Evolutionary conservation across 2,888 invertebrate genomes (phyloP).

Genomic region (Thelaira solivaga): DNA sequence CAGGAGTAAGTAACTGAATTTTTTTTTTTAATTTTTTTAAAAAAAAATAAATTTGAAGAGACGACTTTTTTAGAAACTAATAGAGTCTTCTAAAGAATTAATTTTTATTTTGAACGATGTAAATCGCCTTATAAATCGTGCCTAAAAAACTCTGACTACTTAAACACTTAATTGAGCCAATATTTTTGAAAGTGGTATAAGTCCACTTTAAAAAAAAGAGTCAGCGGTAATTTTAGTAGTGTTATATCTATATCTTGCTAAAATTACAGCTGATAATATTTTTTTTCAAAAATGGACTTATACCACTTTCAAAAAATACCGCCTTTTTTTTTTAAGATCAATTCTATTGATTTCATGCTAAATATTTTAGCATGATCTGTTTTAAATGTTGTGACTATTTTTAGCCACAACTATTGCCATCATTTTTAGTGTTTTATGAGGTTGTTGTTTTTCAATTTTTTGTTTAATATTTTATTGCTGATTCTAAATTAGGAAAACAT

Average conservation of each 20-base stretch:
- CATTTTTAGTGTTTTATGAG: background rate
- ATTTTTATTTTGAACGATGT: too few species aligned
- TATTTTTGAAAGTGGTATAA: too few species aligned
- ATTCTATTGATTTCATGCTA: background rate
- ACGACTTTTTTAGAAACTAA: background rate
- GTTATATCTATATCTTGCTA: too few species aligned
- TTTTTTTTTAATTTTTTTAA: background rate
- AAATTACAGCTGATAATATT: too few species aligned
- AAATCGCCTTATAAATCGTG: too few species aligned
- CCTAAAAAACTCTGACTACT: too few species aligned
- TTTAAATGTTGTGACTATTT: background rate
- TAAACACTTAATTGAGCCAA: too few species aligned
- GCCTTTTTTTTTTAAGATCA: background rate
- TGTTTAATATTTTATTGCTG: background rate
- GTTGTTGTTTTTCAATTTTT: background rate
- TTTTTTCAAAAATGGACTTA: too few species aligned
- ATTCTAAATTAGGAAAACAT: slow-evolving; percentile 23
- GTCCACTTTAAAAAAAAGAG: too few species aligned
- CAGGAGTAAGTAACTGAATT: slow-evolving; percentile 70
- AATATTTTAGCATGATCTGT: background rate
- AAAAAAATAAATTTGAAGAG: background rate
- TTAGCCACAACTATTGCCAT: background rate
- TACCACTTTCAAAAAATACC: too few species aligned
- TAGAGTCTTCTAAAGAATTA: too few species aligned
- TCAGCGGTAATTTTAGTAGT: too few species aligned